Percentiles rank a stretch among this genome's conserved stretches.
These are phyloP conservation scores for Oncopodura yosiiana DNA, from an alignment of 1,140 invertebrate species.

Conservation along the genomic window DNA sequence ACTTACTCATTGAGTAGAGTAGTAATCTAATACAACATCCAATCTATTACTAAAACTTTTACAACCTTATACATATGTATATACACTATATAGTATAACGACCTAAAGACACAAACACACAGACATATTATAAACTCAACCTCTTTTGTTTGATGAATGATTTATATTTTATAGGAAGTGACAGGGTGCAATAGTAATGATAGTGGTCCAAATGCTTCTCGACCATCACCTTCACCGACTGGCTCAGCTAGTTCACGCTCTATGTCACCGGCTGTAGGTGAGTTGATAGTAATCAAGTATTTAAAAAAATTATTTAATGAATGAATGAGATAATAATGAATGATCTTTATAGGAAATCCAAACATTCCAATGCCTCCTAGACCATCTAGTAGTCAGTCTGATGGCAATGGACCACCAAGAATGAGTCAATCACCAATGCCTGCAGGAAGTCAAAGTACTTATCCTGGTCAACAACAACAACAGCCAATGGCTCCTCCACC, in stretches of 20 bases:
- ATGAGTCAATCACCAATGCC: conserved; percentile 67
- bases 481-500: conserved; percentile 52
- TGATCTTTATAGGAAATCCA: conserved; percentile 58
- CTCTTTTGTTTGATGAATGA: conserved; percentile 10
- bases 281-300: no score
- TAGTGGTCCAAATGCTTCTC: conserved; percentile 43
- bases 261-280: conserved; percentile 90
- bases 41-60: no score
- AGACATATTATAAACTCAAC: no score
- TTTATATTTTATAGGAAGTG: conserved; percentile 58
- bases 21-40: no score
- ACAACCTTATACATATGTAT: no score
- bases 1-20: no score
- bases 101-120: no score
- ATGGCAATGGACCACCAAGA: conserved; percentile 58
- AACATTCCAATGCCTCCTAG: conserved; percentile 84
- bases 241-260: conserved; percentile 85
- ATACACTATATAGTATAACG: no score
- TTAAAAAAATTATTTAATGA: no score
- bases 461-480: conserved; percentile 44
- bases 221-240: conserved; percentile 83
- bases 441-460: conserved; percentile 43
- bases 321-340: background rate
- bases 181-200: conserved; percentile 75
- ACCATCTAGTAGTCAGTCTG: conserved; percentile 78